Evolutionary conservation across 2,113 vertebrate species (phyloP).

Genomic region (Tenrec ecaudatus): DNA sequence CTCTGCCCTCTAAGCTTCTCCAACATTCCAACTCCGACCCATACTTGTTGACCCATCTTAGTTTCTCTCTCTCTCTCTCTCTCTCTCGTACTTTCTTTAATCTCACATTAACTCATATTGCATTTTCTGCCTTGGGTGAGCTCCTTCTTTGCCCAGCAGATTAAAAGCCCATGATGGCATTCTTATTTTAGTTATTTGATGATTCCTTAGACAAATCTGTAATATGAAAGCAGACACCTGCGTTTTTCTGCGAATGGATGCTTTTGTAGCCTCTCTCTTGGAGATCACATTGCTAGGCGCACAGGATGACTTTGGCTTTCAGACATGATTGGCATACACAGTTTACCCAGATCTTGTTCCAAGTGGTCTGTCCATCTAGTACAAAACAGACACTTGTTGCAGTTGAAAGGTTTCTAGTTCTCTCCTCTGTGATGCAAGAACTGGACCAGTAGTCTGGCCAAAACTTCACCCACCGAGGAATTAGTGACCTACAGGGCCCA

Average conservation of each 20-base stretch:
- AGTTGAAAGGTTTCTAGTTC: slow-evolving; percentile 16
- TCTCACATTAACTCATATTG: not conserved
- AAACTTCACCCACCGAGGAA: not conserved
- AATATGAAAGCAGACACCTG: not conserved
- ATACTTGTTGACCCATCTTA: not conserved
- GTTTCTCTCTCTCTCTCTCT: not conserved
- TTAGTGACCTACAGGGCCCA: not conserved
- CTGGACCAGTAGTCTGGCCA: not conserved
- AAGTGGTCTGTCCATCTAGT: not conserved
- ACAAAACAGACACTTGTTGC: not conserved
- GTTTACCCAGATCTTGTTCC: not conserved
- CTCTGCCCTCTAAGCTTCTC: not conserved
- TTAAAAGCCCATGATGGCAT: not conserved
- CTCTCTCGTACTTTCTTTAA: not conserved
- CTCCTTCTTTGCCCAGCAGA: not conserved
- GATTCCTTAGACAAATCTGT: not conserved
- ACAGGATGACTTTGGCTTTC: not conserved
- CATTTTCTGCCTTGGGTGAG: not conserved
- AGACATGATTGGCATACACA: not conserved
- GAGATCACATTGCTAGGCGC: not conserved
- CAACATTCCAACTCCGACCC: not conserved
- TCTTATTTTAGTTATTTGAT: not conserved
- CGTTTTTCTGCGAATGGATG: not conserved
- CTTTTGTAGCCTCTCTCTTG: not conserved
- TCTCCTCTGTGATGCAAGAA: not conserved